Evolutionary conservation across 2,797 vertebrate species (phyloP), one percentile per base, ranked within the genome.

Genomic region (Takifugu ocellatus): DNA sequence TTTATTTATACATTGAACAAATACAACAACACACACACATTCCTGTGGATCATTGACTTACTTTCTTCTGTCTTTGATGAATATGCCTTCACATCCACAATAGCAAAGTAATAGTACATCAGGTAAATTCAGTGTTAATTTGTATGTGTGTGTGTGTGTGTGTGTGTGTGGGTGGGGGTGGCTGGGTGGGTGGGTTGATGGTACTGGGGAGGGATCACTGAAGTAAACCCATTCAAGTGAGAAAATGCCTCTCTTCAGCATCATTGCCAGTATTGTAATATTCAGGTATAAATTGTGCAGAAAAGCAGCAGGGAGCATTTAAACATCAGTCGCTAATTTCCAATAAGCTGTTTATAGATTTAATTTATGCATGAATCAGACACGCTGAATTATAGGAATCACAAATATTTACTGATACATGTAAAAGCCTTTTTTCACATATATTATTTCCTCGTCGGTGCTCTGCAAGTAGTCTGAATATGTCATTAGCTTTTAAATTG

Each of bases 401-500:
- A 68, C 84, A 82, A 86, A 84, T 81, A 77, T 84, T 76, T 80
- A 72, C 82, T 79, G 69, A 84, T 81, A 56, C 61, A 75, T 59
- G 63, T 69, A 75, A 81, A 78, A 86, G 80, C 62, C 66, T 56
- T 68, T 72, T 78, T 66, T 70, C 59, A 75, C 72, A 57, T 58
- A 75, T 77, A 72, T 82, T 84, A 82, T 81, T 79, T 75, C 61
- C 75, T 80, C 72, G 51, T 66, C 63, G 73, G 72, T 67, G 49
- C 81, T 84, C 66, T 54, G 55, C n/a, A 58, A 85, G 84, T 77
- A 75, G 84, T 65, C 85, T 84, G 79, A 86, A 89, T 84, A 82
- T 90, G 88, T 83, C 70, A 92, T 92, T 92, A 88, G 84, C 85
- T 88, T 88, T 90, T 89, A 89, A 90, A 92, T 91, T 88, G 84